phyloP scores from a whole-genome alignment of 2,888 invertebrate species.

The Netelia inedita region DNA sequence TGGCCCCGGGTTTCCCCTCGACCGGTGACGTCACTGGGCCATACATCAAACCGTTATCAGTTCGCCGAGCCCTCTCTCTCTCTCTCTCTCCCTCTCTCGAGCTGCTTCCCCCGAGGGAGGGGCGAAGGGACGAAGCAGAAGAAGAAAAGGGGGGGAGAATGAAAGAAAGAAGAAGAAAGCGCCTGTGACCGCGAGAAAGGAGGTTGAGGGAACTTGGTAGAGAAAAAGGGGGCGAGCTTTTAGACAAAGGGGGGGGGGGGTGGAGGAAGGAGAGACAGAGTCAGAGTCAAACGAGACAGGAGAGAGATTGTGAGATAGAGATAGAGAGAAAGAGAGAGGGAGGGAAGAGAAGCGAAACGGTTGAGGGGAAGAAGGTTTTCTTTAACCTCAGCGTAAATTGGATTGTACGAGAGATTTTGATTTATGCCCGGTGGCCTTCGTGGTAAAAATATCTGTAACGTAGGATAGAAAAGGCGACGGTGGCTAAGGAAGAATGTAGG shows the following conservation, averaged over 20 bases:
- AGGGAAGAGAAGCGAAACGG: slow-evolving; percentile 59
- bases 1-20: slow-evolving; percentile 78
- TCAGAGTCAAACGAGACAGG: slow-evolving; percentile 54
- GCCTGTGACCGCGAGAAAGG: slow-evolving; percentile 5
- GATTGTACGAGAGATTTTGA: slow-evolving; percentile 78
- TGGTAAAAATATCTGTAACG: slow-evolving; percentile 63
- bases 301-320: slow-evolving; percentile 58
- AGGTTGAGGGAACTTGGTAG: slow-evolving; percentile 47
- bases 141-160: slow-evolving; percentile 32
- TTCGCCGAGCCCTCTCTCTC: slow-evolving; percentile 75
- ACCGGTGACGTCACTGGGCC: slow-evolving; percentile 77
- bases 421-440: slow-evolving; percentile 72
- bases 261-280: slow-evolving; percentile 49
- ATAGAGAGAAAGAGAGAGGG: slow-evolving; percentile 46
- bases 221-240: slow-evolving; percentile 44
- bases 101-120: slow-evolving; percentile 53
- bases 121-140: slow-evolving; percentile 30
- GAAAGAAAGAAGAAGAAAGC: slow-evolving; percentile 43
- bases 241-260: slow-evolving; percentile 8
- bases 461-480: not conserved
- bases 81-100: slow-evolving; percentile 60
- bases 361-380: slow-evolving; percentile 73
- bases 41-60: slow-evolving; percentile 85
- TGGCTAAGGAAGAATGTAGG: slow-evolving; percentile 3
- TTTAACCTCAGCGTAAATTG: slow-evolving; percentile 78